Evolutionary conservation across 2,797 vertebrate species (phyloP).

Genomic region (Mionectes olivaceus): DNA sequence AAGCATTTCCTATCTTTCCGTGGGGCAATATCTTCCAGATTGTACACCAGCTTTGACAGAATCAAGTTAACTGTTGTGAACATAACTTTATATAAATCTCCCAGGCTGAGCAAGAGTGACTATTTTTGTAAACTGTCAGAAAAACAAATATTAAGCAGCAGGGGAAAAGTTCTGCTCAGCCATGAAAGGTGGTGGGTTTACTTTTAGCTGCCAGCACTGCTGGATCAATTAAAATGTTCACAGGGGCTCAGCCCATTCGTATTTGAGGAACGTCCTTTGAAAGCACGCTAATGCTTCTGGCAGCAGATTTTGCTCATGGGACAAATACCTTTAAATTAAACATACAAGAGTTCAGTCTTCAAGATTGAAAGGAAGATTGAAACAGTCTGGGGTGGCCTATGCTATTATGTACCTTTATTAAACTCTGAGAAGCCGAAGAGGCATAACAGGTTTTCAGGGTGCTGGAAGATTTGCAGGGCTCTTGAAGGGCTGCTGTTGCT

Average conservation of each 20-base stretch:
- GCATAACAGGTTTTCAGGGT: not conserved
- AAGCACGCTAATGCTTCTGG: not conserved
- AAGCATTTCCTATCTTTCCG: not conserved
- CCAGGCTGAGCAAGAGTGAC: not conserved
- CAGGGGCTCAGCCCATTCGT: not conserved
- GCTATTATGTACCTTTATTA: not conserved
- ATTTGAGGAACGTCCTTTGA: not conserved
- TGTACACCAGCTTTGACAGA: not conserved
- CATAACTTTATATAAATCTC: not conserved
- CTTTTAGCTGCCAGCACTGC: not conserved
- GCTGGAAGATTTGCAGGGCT: not conserved
- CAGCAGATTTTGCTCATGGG: not conserved
- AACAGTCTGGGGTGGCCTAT: not conserved
- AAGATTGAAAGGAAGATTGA: conserved; percentile 32
- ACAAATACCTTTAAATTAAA: conserved; percentile 41
- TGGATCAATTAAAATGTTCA: conserved; percentile 7
- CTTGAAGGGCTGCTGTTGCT: conserved; percentile 1
- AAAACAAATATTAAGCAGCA: not conserved
- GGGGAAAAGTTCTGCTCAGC: not conserved
- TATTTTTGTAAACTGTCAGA: not conserved
- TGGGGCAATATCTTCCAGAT: not conserved
- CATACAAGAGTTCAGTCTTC: not conserved
- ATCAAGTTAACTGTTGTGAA: not conserved
- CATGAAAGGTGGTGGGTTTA: not conserved
- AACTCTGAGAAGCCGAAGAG: not conserved